Base-by-base conservation (phyloP, 1,140 invertebrate species). In the Cydia fagiglandana region DNA sequence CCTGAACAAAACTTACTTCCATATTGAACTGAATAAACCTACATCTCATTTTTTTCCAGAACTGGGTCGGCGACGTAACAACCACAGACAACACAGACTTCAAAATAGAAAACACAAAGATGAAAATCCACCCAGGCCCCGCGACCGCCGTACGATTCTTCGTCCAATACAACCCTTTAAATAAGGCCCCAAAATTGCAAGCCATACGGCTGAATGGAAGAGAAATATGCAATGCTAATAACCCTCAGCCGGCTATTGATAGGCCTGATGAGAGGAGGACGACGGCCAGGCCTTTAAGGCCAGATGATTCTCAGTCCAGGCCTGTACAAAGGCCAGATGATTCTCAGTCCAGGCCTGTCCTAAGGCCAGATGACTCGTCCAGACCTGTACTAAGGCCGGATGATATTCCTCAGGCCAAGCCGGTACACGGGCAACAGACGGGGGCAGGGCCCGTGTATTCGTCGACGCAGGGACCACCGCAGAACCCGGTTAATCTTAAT, bases 11-110 rank as follows among this genome's bases (percentile, higher is more conserved):
- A 41, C 7, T 41, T 41, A 9, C 38, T 41, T 41, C 38, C 38
- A 1, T 10, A 41, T 41, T 41, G 9, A 41, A 4, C 2, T 47
- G 7, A 1, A 47, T 15, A 47, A 47, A 47, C 45, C 13, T 47
- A 38, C 30, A 66, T 41, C 5, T 56, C 7, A 64, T 70, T 17
- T 41, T 53, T 30, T 28, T 83, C 83, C 85, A 92, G 91, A 92
- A 91, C 76, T 92, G 91, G 91, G 81, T 92, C 10, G 91, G 91
- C 3, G 91, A 92, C 70, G 90, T 92, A 2, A 84, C 90, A 17
- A 92, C 91, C 4, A 75, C 83, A 74, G 91, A 92, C 78, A 92
- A 92, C 70, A 88, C 83, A 10, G 90, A 92, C 74, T 92, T 92
- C 77, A 92, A 92, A 78, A 85, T 91, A 10, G 91, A 93, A 68